These are phyloP conservation scores for Potamarius usumacintae DNA, from an alignment of 2,113 vertebrate species.

Conservation along the genomic window DNA sequence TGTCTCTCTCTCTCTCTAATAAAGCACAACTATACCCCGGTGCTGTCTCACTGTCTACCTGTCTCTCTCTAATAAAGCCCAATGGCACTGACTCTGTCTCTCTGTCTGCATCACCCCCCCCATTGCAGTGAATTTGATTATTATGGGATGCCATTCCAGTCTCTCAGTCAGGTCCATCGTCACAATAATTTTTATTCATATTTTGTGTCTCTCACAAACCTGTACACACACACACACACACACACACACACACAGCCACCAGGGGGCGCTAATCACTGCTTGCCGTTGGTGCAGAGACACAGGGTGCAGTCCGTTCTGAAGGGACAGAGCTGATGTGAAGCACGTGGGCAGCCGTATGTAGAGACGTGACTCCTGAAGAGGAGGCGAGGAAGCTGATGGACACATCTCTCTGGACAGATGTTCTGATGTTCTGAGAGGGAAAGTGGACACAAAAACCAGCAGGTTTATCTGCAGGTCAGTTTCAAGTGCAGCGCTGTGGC, in stretches of 20 bases:
- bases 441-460: neutral
- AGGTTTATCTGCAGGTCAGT: neutral
- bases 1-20: neutral
- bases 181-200: neutral
- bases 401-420: no score
- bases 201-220: neutral
- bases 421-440: neutral
- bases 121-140: neutral
- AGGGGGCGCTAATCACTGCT: neutral
- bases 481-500: neutral
- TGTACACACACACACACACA: neutral
- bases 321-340: neutral
- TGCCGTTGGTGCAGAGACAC: neutral
- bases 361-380: neutral
- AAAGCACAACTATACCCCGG: neutral
- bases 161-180: neutral
- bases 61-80: neutral
- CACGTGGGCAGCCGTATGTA: neutral
- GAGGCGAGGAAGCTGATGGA: neutral
- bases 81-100: neutral
- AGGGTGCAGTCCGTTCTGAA: neutral
- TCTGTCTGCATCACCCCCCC: neutral
- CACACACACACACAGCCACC: neutral
- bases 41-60: no score
- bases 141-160: neutral